A percentile compares a stretch with the other conserved stretches of the same genome.
phyloP scores from a whole-genome alignment of 2,113 vertebrate genomes.

The Carassius auratus region DNA sequence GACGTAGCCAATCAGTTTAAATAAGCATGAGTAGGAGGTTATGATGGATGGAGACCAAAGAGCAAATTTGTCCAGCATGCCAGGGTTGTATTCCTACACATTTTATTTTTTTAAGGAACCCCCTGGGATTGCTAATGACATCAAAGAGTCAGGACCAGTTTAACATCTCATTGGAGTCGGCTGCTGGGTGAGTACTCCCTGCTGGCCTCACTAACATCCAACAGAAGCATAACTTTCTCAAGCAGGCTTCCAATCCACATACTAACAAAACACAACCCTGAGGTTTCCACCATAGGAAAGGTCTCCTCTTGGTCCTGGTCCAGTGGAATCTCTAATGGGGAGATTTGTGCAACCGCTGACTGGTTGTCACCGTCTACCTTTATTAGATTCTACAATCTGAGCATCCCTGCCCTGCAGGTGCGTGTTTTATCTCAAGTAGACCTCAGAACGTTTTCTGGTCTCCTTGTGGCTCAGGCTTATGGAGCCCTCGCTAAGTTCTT shows the following conservation, averaged over 20 bases:
- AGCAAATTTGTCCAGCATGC: background rate
- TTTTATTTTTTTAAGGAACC: background rate
- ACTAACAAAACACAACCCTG: background rate
- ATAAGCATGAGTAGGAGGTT: constrained; percentile 7
- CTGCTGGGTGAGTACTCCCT: background rate
- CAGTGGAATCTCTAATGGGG: too few species aligned
- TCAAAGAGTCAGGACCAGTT: background rate
- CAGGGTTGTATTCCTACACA: background rate
- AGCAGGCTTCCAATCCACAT: background rate
- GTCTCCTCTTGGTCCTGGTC: too few species aligned
- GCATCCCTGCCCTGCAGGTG: too few species aligned
- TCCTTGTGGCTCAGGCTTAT: too few species aligned
- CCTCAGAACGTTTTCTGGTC: too few species aligned
- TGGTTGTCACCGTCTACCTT: too few species aligned
- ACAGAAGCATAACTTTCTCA: background rate
- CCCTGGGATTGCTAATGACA: background rate
- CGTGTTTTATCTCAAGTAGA: too few species aligned
- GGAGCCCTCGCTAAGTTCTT: too few species aligned
- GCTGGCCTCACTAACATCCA: background rate
- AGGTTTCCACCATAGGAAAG: too few species aligned
- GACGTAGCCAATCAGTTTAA: constrained; percentile 1
- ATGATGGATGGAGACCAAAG: constrained; percentile 1
- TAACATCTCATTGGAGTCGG: background rate
- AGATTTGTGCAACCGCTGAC: too few species aligned
- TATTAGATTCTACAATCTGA: too few species aligned